Evolutionary conservation across 2,888 invertebrate species (phyloP).

Genomic region (Patella pellucida): DNA sequence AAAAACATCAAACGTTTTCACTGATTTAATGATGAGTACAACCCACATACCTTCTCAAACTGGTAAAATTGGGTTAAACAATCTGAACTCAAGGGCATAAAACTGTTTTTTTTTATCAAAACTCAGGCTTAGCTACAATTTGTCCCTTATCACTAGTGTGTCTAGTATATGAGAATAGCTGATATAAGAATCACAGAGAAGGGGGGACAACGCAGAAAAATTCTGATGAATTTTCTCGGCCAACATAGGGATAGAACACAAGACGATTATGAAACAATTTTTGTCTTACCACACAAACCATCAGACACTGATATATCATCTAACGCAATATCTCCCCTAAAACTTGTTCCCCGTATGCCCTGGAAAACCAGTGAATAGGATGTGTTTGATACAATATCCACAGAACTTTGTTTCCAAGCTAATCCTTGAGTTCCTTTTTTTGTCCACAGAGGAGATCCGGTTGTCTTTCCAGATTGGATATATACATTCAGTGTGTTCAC

Average conservation of each 20-base stretch:
- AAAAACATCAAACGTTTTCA: not conserved
- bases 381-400: slow-evolving; percentile 40
- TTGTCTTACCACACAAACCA: slow-evolving; percentile 45
- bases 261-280: not conserved
- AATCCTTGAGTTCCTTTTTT: slow-evolving; percentile 53
- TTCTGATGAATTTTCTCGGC: too few relatives aligned
- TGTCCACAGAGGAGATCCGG: slow-evolving; percentile 51
- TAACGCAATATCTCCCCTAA: slow-evolving; percentile 58
- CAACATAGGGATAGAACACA: too few relatives aligned
- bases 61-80: too few relatives aligned
- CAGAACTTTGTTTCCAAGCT: slow-evolving; percentile 55
- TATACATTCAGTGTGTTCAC: slow-evolving; percentile 57
- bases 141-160: too few relatives aligned
- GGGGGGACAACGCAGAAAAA: too few relatives aligned
- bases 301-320: slow-evolving; percentile 57
- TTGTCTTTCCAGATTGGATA: slow-evolving; percentile 36
- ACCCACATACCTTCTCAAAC: too few relatives aligned
- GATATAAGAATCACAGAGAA: too few relatives aligned
- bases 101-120: too few relatives aligned
- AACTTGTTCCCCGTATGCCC: slow-evolving; percentile 53
- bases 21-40: not conserved
- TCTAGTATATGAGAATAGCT: too few relatives aligned
- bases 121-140: too few relatives aligned
- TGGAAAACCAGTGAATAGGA: slow-evolving; percentile 61
- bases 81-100: too few relatives aligned